phyloP scores from a whole-genome alignment of 2,113 vertebrate species.

The Apodemus speciosus region DNA sequence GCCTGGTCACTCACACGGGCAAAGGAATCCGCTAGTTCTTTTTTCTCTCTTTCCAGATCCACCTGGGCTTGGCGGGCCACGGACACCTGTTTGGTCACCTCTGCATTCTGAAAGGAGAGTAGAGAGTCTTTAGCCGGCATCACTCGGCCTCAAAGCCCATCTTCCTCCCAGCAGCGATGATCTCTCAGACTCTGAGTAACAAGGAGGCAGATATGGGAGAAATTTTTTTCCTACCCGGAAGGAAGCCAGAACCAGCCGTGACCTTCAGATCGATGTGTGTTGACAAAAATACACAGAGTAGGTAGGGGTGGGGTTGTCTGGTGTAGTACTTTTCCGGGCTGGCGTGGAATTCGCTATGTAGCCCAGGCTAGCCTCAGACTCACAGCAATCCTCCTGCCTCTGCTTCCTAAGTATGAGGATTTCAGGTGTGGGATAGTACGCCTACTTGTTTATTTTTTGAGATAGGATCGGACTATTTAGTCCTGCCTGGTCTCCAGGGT shows the following conservation, averaged over 20 bases:
- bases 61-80: constrained; percentile 91
- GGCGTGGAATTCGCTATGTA: not conserved
- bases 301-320: not conserved
- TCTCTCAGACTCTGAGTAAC: not conserved
- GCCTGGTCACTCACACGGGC: constrained; percentile 90
- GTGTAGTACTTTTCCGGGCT: not conserved
- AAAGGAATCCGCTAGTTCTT: constrained; percentile 93
- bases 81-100: constrained; percentile 96
- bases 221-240: not conserved
- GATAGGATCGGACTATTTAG: not conserved
- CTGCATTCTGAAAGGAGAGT: constrained; percentile 89
- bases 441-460: not conserved
- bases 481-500: not conserved
- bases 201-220: too few species aligned
- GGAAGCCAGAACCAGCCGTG: not conserved
- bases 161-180: not conserved
- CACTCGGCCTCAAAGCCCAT: not conserved
- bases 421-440: not conserved
- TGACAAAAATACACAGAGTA: not conserved
- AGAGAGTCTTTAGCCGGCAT: not conserved
- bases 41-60: constrained; percentile 92
- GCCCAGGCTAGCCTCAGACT: not conserved
- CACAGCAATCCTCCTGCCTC: not conserved
- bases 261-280: not conserved
- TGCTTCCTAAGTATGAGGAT: not conserved